Percentiles rank a stretch among this genome's conserved stretches.
Conservation (phyloP, 2,113 vertebrate species). For the Hiodon tergisus region DNA sequence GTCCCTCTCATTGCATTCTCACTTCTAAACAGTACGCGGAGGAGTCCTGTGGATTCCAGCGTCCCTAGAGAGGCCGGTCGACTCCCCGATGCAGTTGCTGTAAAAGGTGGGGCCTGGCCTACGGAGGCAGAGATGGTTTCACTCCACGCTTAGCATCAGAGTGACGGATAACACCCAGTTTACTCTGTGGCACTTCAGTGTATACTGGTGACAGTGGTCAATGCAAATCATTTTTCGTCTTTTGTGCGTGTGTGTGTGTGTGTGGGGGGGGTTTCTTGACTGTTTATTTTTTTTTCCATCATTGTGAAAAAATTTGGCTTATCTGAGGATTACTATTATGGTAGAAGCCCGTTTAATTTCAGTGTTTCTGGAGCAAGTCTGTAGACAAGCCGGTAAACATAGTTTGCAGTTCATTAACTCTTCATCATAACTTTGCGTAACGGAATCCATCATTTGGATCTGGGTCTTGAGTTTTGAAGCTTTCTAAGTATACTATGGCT, state of each 20-base stretch:
- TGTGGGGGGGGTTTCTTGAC: no score
- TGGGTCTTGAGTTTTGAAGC: background rate
- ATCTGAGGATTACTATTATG: background rate
- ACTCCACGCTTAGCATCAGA: background rate
- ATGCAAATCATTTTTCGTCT: background rate
- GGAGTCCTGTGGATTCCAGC: background rate
- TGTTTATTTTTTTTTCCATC: background rate
- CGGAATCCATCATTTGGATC: background rate
- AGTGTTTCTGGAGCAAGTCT: background rate
- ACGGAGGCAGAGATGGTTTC: background rate
- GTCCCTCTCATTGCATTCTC: background rate
- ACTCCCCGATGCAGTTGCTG: background rate
- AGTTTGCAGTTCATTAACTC: background rate
- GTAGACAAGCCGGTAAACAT: background rate
- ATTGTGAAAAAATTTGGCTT: constrained; percentile 2
- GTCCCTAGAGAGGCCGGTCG: constrained; percentile 1
- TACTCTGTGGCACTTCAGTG: background rate
- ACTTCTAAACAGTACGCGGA: background rate
- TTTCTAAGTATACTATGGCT: constrained; percentile 1
- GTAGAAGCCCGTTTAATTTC: background rate
- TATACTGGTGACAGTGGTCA: background rate
- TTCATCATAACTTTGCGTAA: background rate
- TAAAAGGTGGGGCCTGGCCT: background rate
- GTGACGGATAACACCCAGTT: background rate
- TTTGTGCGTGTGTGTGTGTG: no score